phyloP scores from a whole-genome alignment of 2,113 vertebrate species.

The Mustelus asterias region DNA sequence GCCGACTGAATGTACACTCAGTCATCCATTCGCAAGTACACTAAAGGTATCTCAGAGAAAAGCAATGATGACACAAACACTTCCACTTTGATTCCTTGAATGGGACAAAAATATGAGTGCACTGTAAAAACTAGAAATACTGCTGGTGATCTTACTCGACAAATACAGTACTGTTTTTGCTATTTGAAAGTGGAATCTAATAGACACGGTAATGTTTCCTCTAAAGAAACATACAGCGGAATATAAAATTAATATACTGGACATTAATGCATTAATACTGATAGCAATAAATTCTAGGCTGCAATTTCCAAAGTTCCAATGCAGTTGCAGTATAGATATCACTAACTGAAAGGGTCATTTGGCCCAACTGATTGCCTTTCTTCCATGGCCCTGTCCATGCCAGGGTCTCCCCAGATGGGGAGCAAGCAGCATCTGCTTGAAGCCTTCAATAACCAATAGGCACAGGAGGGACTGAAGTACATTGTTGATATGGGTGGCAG shows the following conservation, averaged over 20 bases:
- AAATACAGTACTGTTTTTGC: background rate
- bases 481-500: background rate
- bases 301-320: background rate
- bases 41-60: background rate
- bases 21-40: background rate
- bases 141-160: background rate
- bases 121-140: background rate
- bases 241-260: background rate
- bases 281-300: background rate
- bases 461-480: background rate
- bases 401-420: background rate
- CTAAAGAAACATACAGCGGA: background rate
- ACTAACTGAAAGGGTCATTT: background rate
- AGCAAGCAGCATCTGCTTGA: background rate
- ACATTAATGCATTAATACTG: background rate
- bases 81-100: background rate
- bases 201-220: background rate
- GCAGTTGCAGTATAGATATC: background rate
- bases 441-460: background rate
- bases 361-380: background rate
- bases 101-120: background rate
- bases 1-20: background rate
- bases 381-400: background rate
- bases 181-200: background rate
- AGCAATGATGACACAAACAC: background rate